These are phyloP conservation scores for Chauna torquata DNA, from an alignment of 2,113 vertebrate species.

Conservation along the genomic window DNA sequence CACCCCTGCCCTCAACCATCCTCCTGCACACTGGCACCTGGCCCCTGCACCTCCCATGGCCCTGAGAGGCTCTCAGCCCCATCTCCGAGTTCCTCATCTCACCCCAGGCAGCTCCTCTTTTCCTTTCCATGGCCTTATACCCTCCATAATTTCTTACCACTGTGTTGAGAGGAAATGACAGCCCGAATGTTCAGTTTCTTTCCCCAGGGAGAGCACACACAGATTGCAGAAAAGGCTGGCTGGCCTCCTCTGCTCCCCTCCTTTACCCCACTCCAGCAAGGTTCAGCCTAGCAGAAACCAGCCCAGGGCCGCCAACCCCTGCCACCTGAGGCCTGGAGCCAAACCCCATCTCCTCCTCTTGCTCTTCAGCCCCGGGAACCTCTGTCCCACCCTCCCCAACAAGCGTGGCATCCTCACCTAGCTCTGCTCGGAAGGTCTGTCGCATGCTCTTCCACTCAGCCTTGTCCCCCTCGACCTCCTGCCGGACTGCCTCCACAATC, in stretches of 20 bases:
- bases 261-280: too few relatives aligned
- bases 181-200: fast-evolving
- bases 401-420: slow-evolving; percentile 74
- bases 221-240: background rate
- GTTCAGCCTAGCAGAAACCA: background rate
- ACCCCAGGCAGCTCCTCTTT: background rate
- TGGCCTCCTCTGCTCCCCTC: background rate
- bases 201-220: too few relatives aligned
- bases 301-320: background rate
- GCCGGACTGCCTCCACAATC: slow-evolving; percentile 92
- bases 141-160: background rate
- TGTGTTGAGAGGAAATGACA: background rate
- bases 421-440: slow-evolving; percentile 92
- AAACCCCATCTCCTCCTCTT: fast-evolving
- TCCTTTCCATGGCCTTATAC: fast-evolving
- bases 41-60: background rate
- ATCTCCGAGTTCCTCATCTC: background rate
- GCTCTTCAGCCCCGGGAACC: background rate
- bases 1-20: background rate
- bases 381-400: fast-evolving
- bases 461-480: slow-evolving; percentile 88
- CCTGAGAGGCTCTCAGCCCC: background rate
- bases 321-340: background rate
- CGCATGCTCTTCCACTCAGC: slow-evolving; percentile 89
- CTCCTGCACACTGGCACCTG: background rate